A percentile compares a stretch with the other conserved stretches of the same genome.
Conservation (phyloP, 1,140 invertebrate genomes). For the Drosophila punjabiensis region DNA sequence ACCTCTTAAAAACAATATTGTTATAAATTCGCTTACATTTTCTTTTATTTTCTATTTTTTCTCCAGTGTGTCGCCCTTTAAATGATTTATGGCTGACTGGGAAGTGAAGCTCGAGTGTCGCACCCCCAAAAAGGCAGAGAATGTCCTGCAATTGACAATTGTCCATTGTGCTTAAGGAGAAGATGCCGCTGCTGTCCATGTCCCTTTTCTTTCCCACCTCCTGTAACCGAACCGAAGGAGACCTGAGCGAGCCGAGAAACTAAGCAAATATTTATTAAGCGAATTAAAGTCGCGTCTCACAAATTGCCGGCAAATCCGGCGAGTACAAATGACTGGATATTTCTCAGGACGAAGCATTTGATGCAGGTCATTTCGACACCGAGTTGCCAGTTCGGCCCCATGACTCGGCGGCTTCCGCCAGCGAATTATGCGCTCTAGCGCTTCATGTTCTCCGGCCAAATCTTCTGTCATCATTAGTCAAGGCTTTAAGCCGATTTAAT, state of each 20-base stretch:
- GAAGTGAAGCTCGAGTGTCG: constrained; percentile 60
- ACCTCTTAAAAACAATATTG: too few species aligned
- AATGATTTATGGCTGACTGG: constrained; percentile 68
- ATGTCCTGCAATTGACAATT: constrained; percentile 79
- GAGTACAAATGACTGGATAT: constrained; percentile 75
- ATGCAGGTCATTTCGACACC: constrained; percentile 53
- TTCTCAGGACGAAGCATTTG: constrained; percentile 57
- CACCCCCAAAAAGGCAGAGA: constrained; percentile 43
- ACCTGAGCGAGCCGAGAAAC: constrained; percentile 36
- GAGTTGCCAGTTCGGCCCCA: constrained; percentile 14
- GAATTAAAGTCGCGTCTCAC: constrained; percentile 75
- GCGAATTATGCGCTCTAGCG: constrained; percentile 78
- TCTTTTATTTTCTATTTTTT: background rate
- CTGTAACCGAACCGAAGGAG: background rate
- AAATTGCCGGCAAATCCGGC: constrained; percentile 67
- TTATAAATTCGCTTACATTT: too few species aligned
- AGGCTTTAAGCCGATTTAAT: constrained; percentile 73
- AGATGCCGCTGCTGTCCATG: background rate
- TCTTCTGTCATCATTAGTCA: constrained; percentile 74
- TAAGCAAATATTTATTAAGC: constrained; percentile 80
- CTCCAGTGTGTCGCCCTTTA: constrained; percentile 23
- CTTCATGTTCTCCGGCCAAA: constrained; percentile 50
- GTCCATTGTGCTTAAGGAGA: constrained; percentile 41
- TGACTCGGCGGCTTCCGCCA: constrained; percentile 62
- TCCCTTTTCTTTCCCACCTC: background rate